Evolutionary conservation across 2,113 vertebrate species (phyloP), one percentile per base, ranked within the genome.

Genomic region (Mola mola): DNA sequence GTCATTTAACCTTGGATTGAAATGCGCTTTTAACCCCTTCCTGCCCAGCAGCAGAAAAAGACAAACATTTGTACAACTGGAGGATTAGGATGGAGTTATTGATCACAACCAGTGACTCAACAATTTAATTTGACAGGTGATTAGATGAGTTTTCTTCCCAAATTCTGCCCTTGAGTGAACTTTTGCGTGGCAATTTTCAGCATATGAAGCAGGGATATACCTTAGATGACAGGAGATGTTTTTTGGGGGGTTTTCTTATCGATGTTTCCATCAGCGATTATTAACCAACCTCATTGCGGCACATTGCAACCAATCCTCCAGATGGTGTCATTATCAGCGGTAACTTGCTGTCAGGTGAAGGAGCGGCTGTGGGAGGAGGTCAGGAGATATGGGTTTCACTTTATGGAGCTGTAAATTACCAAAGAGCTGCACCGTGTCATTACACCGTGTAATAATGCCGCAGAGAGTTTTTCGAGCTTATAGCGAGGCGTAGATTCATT

Each of bases 341-440:
- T 41, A 63, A 66, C 56, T 41, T 67, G 67, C 67, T 50, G 72
- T 51, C 66, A 66, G 60, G 60, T 78, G 63, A 66, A 55, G 59
- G 43, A 79, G 56, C 44, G 21, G 66, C 66, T 17, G 53, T 66
- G 44, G 48, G 71, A 69, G 51, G 41, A 66, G 69, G 56, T 66
- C 72, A 69, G 63, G 29, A 50, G 50, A 21, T 4, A 1, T 6
- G 53, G 50, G 43, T 55, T 33, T 77, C 66, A 59, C 46, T 77
- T 74, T 50, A 22, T 74, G 53, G 49, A 56, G 29, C 36, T 56
- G 53, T 62, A 71, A 83, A 75, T 81, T 24, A 69, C 28, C 53
- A 17, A 16, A 11, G 58, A 47, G 51, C 47, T n/a, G 49, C 37
- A 38, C 46, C 33, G 3, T 43, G 21, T 51, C 44, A 48, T 71